phyloP scores from a whole-genome alignment of 2,113 vertebrate genomes.

The Sylvia atricapilla region DNA sequence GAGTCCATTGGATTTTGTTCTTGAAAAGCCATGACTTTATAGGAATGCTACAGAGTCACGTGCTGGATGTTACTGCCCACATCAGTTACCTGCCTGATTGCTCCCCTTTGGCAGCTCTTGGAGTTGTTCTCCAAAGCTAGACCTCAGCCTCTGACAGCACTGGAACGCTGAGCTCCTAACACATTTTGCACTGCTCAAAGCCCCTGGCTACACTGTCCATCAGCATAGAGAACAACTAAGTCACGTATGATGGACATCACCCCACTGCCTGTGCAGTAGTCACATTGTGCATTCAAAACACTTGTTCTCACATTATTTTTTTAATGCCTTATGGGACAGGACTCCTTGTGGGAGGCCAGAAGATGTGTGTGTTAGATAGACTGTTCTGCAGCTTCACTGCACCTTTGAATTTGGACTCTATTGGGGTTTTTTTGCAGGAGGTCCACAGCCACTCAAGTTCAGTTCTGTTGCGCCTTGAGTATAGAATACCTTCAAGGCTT shows the following conservation, averaged over 20 bases:
- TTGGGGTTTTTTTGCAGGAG: neutral
- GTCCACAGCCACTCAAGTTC: neutral
- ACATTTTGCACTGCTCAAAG: neutral
- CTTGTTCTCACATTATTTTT: neutral
- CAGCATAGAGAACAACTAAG: neutral
- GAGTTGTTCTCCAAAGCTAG: neutral
- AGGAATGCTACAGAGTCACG: accelerated
- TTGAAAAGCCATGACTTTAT: neutral
- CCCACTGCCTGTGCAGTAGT: neutral
- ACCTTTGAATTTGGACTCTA: neutral
- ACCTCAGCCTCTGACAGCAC: neutral
- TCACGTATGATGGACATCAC: accelerated
- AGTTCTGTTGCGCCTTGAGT: neutral
- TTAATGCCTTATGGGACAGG: neutral
- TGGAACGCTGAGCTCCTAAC: neutral
- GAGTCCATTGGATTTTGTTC: neutral
- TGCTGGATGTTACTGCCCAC: accelerated
- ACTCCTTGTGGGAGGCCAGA: neutral
- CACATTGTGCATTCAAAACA: neutral
- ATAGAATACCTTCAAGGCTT: neutral
- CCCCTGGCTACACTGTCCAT: neutral
- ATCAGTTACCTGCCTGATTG: accelerated
- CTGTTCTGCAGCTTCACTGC: neutral
- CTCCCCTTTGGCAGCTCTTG: neutral
- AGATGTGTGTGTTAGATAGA: neutral